Evolutionary conservation across 2,888 invertebrate genomes (phyloP), one percentile per base, ranked within the genome.

Genomic region (Eupithecia inturbata): DNA sequence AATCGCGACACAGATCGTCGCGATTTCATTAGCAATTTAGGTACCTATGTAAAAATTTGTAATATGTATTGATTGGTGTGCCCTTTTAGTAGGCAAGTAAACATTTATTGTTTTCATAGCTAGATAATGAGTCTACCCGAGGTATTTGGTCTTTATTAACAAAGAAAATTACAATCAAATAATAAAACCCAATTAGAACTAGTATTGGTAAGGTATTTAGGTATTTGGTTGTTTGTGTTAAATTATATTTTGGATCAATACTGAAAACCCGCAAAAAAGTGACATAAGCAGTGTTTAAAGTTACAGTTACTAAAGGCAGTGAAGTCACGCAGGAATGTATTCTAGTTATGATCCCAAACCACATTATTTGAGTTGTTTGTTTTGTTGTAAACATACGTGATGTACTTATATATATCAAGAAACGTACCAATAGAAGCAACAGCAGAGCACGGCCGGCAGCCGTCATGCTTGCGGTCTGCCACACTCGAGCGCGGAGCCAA

Each of bases 391-490:
- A 36, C 63, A 66, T 39, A 66, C 22, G 39, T 66, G 28, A 53
- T 26, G 36, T 67, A 69, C 72, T 31, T 33, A 72, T 68, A 36
- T 53, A 53, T 49, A 53, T 53, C 22, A 79, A 79, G 78, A 85
- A 85, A 91, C 93, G 80, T 90, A 94, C 94, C 93, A 92, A 83
- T 82, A 92, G 81, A 82, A 93, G 84, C 81, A 92, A 87, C 88
- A 92, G 86, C 83, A 93, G 89, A 90, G 91, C 91, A 90, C 91
- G 89, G 87, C 87, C 85, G 84, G 84, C 84, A 87, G 90, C 91
- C 94, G 94, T 94, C 94, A 94, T 94, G 94, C 91, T 94, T 92
- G 92, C 91, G 90, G 91, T 91, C 93, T 90, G 90, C 92, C 92
- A 92, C 94, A 94, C 91, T 92, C 89, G 92, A 94, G 91, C 93